A percentile compares a stretch with the other conserved stretches of the same genome.
Conservation (phyloP, 2,888 invertebrate genomes). For the Archips crataeganus region DNA sequence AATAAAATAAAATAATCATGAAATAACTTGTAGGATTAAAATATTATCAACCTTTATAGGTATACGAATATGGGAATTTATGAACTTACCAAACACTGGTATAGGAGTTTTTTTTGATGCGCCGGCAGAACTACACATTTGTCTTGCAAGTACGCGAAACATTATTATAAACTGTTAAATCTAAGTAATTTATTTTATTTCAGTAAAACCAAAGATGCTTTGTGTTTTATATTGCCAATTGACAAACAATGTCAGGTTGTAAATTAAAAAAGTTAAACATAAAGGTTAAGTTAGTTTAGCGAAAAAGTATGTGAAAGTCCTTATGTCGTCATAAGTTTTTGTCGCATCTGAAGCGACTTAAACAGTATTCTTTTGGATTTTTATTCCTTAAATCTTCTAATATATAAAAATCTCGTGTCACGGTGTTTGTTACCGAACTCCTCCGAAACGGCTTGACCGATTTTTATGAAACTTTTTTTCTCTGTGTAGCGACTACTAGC, state of each 20-base stretch:
- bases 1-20: background rate
- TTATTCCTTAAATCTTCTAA: too few relatives aligned
- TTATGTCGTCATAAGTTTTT: too few relatives aligned
- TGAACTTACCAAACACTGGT: conserved; percentile 65
- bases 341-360: too few relatives aligned
- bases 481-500: too few relatives aligned
- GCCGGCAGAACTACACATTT: conserved; percentile 52
- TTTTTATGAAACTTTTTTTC: too few relatives aligned
- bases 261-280: background rate
- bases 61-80: background rate
- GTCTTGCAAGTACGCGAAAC: conserved; percentile 56
- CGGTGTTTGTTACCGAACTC: too few relatives aligned
- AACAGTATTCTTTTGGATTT: too few relatives aligned
- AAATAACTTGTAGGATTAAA: too few relatives aligned
- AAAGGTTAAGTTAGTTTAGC: background rate
- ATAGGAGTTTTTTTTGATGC: conserved; percentile 59
- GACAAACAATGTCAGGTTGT: background rate
- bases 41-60: too few relatives aligned
- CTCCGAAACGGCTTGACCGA: too few relatives aligned
- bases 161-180: conserved; percentile 45
- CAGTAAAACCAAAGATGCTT: background rate
- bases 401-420: too few relatives aligned
- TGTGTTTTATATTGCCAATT: background rate
- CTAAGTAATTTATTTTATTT: background rate
- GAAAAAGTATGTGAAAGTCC: too few relatives aligned